Evolutionary conservation across 1,140 invertebrate species (phyloP).

Genomic region (Platorchestia sp.): DNA sequence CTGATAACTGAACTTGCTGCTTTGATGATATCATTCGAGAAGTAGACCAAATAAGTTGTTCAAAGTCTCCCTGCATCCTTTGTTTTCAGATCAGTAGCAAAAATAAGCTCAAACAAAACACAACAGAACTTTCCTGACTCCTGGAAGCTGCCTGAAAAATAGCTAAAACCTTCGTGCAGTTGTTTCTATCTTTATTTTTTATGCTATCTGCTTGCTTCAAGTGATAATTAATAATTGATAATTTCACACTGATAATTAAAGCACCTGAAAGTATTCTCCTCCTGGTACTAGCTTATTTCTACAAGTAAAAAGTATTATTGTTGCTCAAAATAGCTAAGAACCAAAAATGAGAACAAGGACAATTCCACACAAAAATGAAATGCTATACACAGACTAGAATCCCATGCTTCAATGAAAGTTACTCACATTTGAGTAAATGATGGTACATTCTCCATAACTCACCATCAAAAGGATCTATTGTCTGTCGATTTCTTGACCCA

Average conservation of each 20-base stretch:
- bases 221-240: not conserved
- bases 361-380: not conserved
- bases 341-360: not conserved
- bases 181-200: not conserved
- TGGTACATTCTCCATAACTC: too few relatives aligned
- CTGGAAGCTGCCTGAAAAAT: too few relatives aligned
- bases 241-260: too few relatives aligned
- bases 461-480: constrained; percentile 8
- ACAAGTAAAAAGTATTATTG: not conserved
- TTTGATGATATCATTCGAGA: too few relatives aligned
- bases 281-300: not conserved
- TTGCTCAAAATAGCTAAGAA: not conserved
- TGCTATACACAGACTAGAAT: not conserved
- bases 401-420: not conserved
- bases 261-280: not conserved
- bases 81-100: too few relatives aligned
- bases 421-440: not conserved
- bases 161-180: too few relatives aligned
- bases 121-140: too few relatives aligned
- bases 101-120: too few relatives aligned
- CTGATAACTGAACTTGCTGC: too few relatives aligned
- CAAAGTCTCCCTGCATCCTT: too few relatives aligned
- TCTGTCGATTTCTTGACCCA: constrained; percentile 23
- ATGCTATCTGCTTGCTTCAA: not conserved
- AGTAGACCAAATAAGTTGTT: too few relatives aligned